Evolutionary conservation across 2,113 vertebrate species (phyloP).

Genomic region (Ammodramus savannarum): DNA sequence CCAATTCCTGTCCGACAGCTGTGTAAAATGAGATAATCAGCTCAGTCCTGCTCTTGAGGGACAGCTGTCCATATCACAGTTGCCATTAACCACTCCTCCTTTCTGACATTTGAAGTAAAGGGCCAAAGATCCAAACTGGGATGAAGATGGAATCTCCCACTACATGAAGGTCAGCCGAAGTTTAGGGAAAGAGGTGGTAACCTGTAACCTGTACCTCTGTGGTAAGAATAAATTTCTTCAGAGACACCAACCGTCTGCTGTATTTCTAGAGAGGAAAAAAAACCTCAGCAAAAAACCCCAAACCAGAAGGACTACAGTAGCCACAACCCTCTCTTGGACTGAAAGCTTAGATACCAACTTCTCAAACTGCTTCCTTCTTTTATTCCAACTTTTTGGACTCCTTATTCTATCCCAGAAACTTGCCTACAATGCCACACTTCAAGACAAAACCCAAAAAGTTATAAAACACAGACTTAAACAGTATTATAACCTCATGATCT

Average conservation of each 20-base stretch:
- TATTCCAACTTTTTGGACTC: not conserved
- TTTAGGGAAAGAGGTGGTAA: not conserved
- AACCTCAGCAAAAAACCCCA: not conserved
- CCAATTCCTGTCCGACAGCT: conserved; percentile 2
- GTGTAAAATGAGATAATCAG: conserved; percentile 17
- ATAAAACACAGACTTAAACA: not conserved
- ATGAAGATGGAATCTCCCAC: not conserved
- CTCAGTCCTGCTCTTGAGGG: not conserved
- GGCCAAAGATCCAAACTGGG: not conserved
- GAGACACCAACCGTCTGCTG: not conserved
- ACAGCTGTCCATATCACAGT: conserved; percentile 8
- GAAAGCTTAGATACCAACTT: not conserved
- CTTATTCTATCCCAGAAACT: not conserved
- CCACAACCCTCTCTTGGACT: not conserved
- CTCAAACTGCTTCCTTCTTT: not conserved
- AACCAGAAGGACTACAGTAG: not conserved
- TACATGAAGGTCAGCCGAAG: not conserved
- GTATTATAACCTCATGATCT: not conserved
- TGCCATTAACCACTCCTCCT: not conserved
- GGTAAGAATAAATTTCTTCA: not conserved
- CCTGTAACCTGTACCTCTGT: not conserved
- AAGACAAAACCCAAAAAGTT: not conserved
- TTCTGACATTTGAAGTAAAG: not conserved
- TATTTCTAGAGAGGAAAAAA: not conserved
- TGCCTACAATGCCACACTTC: not conserved